Evolutionary conservation across 92 coral and sea anemone species (phyloP), one percentile per base, ranked within the genome.

Genomic region (Actinernus sp.): DNA sequence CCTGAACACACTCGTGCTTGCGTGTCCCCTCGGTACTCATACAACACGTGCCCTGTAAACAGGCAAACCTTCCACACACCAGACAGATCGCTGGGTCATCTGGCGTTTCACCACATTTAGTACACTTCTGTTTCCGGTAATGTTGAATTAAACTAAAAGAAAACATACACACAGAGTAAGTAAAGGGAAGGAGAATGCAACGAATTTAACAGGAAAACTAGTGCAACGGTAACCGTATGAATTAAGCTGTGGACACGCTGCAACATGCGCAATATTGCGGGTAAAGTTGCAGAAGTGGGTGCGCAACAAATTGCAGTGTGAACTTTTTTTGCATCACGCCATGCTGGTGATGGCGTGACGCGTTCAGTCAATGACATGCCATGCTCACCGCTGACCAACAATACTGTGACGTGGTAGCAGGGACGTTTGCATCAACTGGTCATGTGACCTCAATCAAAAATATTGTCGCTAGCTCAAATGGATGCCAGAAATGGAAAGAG

Each of bases 11-110:
- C 60, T 94, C 98, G 39, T 39, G 74, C 31, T 74, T 76, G 16
- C 84, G 88, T 8, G 63, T 86, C 7, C 58, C 84, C 17, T 69
- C 83, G 22, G 62, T 64, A 24, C 65, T 72, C 59, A 65, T 55
- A 55, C 98, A 94, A 51, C 98, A 94, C 16, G 31, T 52, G 32
- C 98, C 97, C 33, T 88, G 90, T 20, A 94, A 73, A 69, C 98
- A 94, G 11, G 73, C 81, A 61, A 94, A 90, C 72, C 83, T 79
- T 33, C 98, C 98, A 76, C 98, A 94, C 29, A 94, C 97, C 90
- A 94, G 63, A 56, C 98, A 94, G 38, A 94, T 68, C n/a, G 98
- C 85, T 50, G 98, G 98, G 28, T 94, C 98, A 49, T 86, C 98
- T 24, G 98, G 98, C 27, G 47, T 80, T 1, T 68, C 74, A 30